Evolutionary conservation across 1,140 invertebrate species (phyloP), one percentile per base, ranked within the genome.

Genomic region (Wiebesia pumilae): DNA sequence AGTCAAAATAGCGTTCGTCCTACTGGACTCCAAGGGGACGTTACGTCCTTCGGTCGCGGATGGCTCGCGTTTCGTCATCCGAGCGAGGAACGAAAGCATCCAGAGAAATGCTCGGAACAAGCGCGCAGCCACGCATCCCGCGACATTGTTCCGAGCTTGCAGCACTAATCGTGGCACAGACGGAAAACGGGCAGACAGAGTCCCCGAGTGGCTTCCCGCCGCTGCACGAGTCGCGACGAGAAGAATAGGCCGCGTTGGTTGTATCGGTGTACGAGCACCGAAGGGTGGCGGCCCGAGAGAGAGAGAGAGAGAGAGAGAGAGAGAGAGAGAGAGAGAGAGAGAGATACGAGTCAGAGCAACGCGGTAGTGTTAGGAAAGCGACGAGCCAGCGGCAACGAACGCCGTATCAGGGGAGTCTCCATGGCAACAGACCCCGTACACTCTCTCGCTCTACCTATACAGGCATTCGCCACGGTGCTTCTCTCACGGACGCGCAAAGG

Each of bases 391-490:
- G 27, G n/a, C 77, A 43, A 7, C 9, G 77, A 58, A 58, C 67
- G 78, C 43, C 35, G 27, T 54, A 86, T 47, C 43, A 47, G 89
- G 89, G 90, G 90, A 87, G 90, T 93, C 89, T 89, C 91, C 91
- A 93, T 93, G 90, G 90, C 89, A 92, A 93, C 92, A 88, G 89
- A 91, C 90, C 89, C 80, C 86, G 89, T 87, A 62, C 86, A 69
- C 69, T 78, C 58, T 75, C 54, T 47, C 38, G 38, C 73, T 40
- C 43, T 62, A 3, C 38, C 54, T 54, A n/a, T 65, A 10, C 38
- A 71, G 14, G 24, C 24, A 71, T 75, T 75, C 7, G 14, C 38
- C 16, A 54, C 19, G 51, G 51, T 54, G 51, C 16, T 54, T 9
- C 51, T 54, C 19, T 47, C 51, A 54, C 51, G 19, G 51, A 54